A percentile compares a stretch with the other conserved stretches of the same genome.
Conservation (phyloP, 2,797 vertebrate genomes). For the Onychomys torridus region DNA sequence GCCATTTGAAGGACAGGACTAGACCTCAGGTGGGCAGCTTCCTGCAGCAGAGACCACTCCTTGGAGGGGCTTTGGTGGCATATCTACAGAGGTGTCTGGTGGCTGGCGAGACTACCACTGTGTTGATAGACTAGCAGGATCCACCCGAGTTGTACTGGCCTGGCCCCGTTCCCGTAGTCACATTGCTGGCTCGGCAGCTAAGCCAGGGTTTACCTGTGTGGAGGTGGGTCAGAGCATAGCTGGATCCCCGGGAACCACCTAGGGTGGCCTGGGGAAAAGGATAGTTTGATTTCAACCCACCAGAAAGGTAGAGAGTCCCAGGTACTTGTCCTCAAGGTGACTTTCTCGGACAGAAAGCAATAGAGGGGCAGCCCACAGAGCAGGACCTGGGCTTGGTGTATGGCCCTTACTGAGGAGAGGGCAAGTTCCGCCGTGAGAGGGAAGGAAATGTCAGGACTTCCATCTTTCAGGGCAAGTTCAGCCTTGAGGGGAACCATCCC, state of each 20-base stretch:
- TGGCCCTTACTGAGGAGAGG: not conserved
- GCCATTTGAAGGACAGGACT: not conserved
- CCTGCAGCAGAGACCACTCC: not conserved
- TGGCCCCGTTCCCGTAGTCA: accelerated
- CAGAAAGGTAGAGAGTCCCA: not conserved
- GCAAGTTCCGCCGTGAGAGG: not conserved
- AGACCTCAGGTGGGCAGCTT: not conserved
- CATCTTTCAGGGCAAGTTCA: accelerated
- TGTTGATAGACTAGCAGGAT: not conserved
- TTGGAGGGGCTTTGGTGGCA: not conserved
- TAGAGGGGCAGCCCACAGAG: not conserved
- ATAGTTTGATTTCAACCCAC: not conserved
- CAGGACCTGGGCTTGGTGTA: accelerated
- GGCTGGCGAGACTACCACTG: not conserved
- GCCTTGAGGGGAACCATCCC: not conserved
- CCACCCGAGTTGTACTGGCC: accelerated
- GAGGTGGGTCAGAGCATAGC: not conserved
- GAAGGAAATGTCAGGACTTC: not conserved
- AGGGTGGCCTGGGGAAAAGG: not conserved
- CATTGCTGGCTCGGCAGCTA: not conserved
- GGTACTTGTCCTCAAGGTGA: not conserved
- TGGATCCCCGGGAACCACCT: not conserved
- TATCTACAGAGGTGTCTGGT: not conserved
- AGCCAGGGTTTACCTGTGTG: not conserved
- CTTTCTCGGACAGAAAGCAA: not conserved